Conservation (phyloP, 2,113 vertebrate genomes). For the Notothenia rossii region DNA sequence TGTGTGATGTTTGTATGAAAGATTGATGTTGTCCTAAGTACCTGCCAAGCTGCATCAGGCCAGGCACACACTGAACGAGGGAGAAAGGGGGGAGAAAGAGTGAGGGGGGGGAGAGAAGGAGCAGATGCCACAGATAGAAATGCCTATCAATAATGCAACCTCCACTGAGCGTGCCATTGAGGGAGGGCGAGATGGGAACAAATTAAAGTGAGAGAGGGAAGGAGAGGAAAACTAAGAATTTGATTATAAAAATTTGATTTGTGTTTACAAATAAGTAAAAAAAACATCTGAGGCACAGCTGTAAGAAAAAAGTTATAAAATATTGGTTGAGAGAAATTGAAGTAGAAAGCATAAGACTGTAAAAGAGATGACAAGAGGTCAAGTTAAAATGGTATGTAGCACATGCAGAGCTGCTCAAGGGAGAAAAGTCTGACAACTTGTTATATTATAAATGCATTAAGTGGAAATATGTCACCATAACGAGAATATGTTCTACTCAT, state of each 20-base stretch:
- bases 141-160: slow-evolving; percentile 87
- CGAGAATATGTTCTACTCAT: slow-evolving; percentile 1
- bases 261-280: neutral
- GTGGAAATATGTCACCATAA: slow-evolving; percentile 1
- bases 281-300: neutral
- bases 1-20: slow-evolving; percentile 68
- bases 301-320: neutral
- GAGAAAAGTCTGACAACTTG: neutral
- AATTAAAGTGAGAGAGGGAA: slow-evolving; percentile 16
- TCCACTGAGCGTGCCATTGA: slow-evolving; percentile 58
- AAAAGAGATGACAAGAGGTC: neutral
- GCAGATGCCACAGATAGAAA: slow-evolving; percentile 83
- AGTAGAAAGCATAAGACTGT: neutral
- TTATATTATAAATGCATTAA: slow-evolving; percentile 15
- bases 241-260: slow-evolving; percentile 19
- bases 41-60: slow-evolving; percentile 77
- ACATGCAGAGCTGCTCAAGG: neutral
- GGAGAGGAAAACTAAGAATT: slow-evolving; percentile 36
- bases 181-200: slow-evolving; percentile 36
- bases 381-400: neutral
- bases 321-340: neutral
- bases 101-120: slow-evolving; percentile 50
- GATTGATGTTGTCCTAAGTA: slow-evolving; percentile 80
- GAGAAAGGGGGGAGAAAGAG: slow-evolving; percentile 33
- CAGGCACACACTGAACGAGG: slow-evolving; percentile 45